phyloP scores from a whole-genome alignment of 2,797 vertebrate species.

The Neomorphus geoffroyi region DNA sequence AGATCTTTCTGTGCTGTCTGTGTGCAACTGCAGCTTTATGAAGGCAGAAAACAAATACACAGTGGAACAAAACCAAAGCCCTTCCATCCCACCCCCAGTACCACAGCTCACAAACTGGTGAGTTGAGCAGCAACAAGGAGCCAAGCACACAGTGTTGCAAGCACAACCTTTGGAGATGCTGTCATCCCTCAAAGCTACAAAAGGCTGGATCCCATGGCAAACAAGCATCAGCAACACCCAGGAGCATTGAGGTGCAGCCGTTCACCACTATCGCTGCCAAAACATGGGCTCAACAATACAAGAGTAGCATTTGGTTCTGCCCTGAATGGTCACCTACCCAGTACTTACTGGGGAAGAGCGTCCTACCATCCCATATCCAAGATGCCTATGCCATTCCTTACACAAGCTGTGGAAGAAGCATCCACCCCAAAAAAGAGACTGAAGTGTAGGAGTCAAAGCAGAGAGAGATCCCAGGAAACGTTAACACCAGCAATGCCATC shows the following conservation, averaged over 20 bases:
- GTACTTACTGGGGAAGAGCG: not conserved
- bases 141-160: not conserved
- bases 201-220: not conserved
- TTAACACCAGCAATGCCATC: not conserved
- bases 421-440: not conserved
- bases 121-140: not conserved
- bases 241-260: not conserved
- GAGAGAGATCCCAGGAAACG: not conserved
- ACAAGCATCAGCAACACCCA: not conserved
- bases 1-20: not conserved
- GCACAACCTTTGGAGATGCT: not conserved
- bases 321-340: not conserved
- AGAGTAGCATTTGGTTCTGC: not conserved
- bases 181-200: not conserved
- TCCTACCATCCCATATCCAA: not conserved
- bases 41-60: not conserved
- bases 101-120: not conserved
- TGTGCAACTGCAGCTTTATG: not conserved
- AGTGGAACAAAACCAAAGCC: not conserved
- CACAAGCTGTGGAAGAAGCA: not conserved
- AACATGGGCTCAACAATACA: not conserved
- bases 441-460: not conserved
- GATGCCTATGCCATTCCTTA: not conserved
- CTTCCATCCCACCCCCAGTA: not conserved
- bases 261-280: not conserved